Evolutionary conservation across 2,797 vertebrate genomes (phyloP).

Genomic region (Pterois miles): DNA sequence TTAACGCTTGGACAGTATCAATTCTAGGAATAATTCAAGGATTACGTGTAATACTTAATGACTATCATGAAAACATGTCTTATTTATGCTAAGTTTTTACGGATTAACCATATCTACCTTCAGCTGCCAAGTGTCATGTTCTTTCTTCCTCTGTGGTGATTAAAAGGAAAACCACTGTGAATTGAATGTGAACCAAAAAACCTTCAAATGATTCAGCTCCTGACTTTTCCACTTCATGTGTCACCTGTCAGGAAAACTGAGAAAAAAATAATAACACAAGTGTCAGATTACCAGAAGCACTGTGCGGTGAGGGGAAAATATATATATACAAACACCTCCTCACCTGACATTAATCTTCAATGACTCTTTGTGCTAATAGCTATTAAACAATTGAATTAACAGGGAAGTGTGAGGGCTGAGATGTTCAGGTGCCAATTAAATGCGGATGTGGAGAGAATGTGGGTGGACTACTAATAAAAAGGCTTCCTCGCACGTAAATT

Average conservation of each 20-base stretch:
- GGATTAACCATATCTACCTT: conserved; percentile 42
- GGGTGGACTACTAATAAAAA: conserved; percentile 15
- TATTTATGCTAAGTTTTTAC: conserved; percentile 25
- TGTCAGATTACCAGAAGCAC: conserved; percentile 42
- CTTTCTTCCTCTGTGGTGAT: conserved; percentile 45
- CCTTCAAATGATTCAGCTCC: conserved; percentile 44
- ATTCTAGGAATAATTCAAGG: not conserved
- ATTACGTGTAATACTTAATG: conserved; percentile 13
- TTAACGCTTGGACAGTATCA: not conserved
- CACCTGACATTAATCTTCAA: conserved; percentile 23
- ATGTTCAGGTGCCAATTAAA: conserved; percentile 32
- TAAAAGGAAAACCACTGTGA: conserved; percentile 52
- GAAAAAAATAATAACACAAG: conserved; percentile 47
- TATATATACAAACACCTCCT: conserved; percentile 41
- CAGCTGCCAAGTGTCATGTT: conserved; percentile 51
- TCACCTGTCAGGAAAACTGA: conserved; percentile 57
- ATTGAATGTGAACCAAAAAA: conserved; percentile 57
- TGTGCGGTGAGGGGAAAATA: conserved; percentile 13
- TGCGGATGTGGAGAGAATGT: conserved; percentile 13
- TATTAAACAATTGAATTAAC: conserved; percentile 20
- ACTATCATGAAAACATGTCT: conserved; percentile 20
- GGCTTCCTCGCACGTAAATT: not conserved
- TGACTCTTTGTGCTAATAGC: conserved; percentile 23
- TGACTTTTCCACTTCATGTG: conserved; percentile 38
- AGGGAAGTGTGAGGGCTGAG: conserved; percentile 23